A percentile compares a stretch with the other conserved stretches of the same genome.
phyloP scores from a whole-genome alignment of 1,140 invertebrate genomes.

The Helicoverpa armigera region DNA sequence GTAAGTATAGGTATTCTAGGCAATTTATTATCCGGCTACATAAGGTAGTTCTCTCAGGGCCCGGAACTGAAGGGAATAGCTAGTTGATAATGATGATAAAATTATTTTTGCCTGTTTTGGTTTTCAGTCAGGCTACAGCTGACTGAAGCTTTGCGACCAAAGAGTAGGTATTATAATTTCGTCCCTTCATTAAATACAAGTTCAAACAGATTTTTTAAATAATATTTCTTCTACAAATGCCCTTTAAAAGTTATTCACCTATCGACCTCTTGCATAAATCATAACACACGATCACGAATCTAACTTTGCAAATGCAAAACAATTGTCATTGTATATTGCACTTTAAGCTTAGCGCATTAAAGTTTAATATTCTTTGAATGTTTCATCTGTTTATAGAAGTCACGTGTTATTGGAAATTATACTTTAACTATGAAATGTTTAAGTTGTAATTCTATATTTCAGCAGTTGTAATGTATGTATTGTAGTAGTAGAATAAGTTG shows the following conservation, averaged over 20 bases:
- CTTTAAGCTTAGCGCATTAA: background rate
- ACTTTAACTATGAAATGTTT: background rate
- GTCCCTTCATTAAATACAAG: background rate
- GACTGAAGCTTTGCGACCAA: background rate
- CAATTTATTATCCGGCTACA: too few species aligned
- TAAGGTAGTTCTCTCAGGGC: too few species aligned
- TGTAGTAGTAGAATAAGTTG: slow-evolving; percentile 13
- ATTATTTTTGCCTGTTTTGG: too few species aligned
- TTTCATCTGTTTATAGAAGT: slow-evolving; percentile 8
- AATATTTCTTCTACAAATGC: slow-evolving; percentile 23
- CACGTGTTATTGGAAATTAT: slow-evolving; percentile 7
- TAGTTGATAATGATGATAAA: too few species aligned
- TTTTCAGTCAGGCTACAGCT: too few species aligned
- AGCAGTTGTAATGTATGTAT: background rate
- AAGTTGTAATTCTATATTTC: background rate
- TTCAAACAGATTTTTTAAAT: background rate
- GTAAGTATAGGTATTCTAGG: too few species aligned
- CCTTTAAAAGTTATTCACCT: slow-evolving; percentile 46
- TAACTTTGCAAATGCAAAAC: slow-evolving; percentile 43
- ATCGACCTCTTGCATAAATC: slow-evolving; percentile 56
- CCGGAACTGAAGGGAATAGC: too few species aligned
- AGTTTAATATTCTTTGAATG: slow-evolving; percentile 4
- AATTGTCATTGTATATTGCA: background rate
- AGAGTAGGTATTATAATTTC: background rate
- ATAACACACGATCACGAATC: slow-evolving; percentile 51